Conservation (phyloP, 30 jellyfish, hydroid and myxozoan genomes). For the Phacellophora camtschatica region DNA sequence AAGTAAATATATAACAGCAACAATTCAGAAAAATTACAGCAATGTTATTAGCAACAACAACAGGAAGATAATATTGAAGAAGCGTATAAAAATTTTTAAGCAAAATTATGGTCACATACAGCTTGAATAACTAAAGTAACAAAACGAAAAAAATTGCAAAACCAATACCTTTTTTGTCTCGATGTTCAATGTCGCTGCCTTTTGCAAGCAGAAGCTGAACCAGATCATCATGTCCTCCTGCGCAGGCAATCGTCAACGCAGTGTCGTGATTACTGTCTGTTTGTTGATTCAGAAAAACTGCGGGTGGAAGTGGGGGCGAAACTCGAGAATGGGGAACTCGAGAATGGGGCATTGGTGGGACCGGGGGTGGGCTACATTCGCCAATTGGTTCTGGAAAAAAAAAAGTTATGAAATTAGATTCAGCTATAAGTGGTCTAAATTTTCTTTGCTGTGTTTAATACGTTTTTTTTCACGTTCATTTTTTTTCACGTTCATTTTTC, state of each 20-base stretch:
- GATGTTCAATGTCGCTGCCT: slow-evolving; percentile 94
- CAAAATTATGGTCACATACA: too few species aligned
- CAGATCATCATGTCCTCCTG: slow-evolving; percentile 98
- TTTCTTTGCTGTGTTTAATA: too few species aligned
- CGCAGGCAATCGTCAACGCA: slow-evolving; percentile 97
- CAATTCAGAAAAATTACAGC: not conserved
- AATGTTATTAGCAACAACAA: not conserved
- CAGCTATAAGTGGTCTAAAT: too few species aligned
- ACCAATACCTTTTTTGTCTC: slow-evolving; percentile 90
- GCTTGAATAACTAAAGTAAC: not conserved
- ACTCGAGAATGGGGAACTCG: slow-evolving; percentile 84
- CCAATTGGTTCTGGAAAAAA: slow-evolving; percentile 92
- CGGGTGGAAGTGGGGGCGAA: slow-evolving; percentile 88
- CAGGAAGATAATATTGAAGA: too few species aligned
- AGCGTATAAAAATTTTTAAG: too few species aligned
- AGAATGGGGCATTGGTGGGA: slow-evolving; percentile 38
- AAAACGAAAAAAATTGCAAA: not conserved
- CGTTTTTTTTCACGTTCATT: too few species aligned
- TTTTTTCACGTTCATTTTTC: too few species aligned
- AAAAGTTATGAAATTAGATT: not conserved
- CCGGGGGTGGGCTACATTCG: slow-evolving; percentile 92
- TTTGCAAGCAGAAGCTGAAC: slow-evolving; percentile 90
- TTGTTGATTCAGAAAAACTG: slow-evolving; percentile 86
- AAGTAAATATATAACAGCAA: too few species aligned
- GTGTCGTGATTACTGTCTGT: slow-evolving; percentile 98